phyloP scores from a whole-genome alignment of 1,140 invertebrate genomes.

The Scaptomyza hsui region DNA sequence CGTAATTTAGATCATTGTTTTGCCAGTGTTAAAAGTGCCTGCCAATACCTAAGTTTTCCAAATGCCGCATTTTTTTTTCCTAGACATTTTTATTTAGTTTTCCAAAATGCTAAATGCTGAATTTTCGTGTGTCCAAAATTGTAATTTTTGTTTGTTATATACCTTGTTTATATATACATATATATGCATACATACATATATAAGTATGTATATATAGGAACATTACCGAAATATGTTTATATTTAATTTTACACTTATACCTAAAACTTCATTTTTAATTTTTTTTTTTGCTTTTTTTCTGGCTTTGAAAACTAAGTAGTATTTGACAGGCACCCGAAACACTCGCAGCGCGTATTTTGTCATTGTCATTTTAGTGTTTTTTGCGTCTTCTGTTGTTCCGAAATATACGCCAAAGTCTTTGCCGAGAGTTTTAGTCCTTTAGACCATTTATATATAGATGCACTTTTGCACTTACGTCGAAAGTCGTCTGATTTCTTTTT shows the following conservation, averaged over 20 bases:
- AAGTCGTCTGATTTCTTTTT: conserved; percentile 29
- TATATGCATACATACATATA: conserved; percentile 54
- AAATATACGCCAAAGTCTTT: conserved; percentile 78
- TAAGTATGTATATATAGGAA: conserved; percentile 77
- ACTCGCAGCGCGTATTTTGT: conserved; percentile 64
- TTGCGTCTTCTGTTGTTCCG: conserved; percentile 55
- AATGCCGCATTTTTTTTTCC: conserved; percentile 16
- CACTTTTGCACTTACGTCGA: conserved; percentile 37
- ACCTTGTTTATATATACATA: conserved; percentile 40
- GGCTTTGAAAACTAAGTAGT: conserved; percentile 28
- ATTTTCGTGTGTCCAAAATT: conserved; percentile 67
- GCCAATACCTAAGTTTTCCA: conserved; percentile 24
- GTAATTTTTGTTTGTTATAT: conserved; percentile 52
- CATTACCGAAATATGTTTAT: conserved; percentile 83
- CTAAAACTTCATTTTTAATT: conserved; percentile 60
- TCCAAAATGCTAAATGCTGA: conserved; percentile 71
- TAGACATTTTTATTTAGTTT: conserved; percentile 39
- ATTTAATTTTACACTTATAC: conserved; percentile 82
- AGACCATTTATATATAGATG: conserved; percentile 13
- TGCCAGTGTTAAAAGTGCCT: conserved; percentile 37
- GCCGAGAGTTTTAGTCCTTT: conserved; percentile 64
- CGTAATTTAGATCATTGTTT: conserved; percentile 35
- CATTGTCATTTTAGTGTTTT: conserved; percentile 36
- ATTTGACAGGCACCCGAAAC: conserved; percentile 29
- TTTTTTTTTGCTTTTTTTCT: conserved; percentile 40